These are phyloP conservation scores for Sarcophaga rosellei DNA, from an alignment of 2,888 invertebrate genomes.

Conservation along the genomic window DNA sequence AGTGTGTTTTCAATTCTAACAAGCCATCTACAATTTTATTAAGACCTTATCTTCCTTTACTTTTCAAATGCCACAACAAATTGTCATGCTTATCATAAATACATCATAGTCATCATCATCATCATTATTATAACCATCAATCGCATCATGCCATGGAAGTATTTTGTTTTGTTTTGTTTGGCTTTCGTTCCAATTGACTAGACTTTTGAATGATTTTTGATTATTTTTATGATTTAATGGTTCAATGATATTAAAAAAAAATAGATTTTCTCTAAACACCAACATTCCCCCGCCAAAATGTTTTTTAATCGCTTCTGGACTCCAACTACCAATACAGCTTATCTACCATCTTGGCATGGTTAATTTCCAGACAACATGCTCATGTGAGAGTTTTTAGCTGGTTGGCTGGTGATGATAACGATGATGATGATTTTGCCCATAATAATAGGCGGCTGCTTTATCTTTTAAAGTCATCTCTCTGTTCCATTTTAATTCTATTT, in stretches of 20 bases:
- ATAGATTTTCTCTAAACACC: neutral
- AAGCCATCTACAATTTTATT: too few relatives aligned
- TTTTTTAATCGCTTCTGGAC: slow-evolving; percentile 40
- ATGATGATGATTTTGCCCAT: too few relatives aligned
- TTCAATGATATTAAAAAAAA: slow-evolving; percentile 70
- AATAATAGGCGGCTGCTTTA: neutral
- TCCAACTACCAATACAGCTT: neutral
- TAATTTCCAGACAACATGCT: neutral
- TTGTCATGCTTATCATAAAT: neutral
- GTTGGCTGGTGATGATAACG: too few relatives aligned
- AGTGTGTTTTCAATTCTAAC: too few relatives aligned
- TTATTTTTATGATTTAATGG: slow-evolving; percentile 70
- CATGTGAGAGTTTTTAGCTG: neutral
- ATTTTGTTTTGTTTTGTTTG: slow-evolving; percentile 28
- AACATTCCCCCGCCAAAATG: slow-evolving; percentile 27
- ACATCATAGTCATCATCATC: slow-evolving; percentile 3
- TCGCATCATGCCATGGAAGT: neutral
- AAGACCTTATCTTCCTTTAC: too few relatives aligned
- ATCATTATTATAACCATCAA: slow-evolving; percentile 18
- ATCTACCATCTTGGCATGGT: slow-evolving; percentile 20
- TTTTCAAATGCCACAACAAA: neutral
- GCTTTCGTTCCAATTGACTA: slow-evolving; percentile 63
- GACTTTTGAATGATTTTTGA: slow-evolving; percentile 66
- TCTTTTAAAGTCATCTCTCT: neutral
- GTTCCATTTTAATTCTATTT: slow-evolving; percentile 13